Conservation (phyloP, 2,113 vertebrate genomes). For the Emydocephalus ijimae region DNA sequence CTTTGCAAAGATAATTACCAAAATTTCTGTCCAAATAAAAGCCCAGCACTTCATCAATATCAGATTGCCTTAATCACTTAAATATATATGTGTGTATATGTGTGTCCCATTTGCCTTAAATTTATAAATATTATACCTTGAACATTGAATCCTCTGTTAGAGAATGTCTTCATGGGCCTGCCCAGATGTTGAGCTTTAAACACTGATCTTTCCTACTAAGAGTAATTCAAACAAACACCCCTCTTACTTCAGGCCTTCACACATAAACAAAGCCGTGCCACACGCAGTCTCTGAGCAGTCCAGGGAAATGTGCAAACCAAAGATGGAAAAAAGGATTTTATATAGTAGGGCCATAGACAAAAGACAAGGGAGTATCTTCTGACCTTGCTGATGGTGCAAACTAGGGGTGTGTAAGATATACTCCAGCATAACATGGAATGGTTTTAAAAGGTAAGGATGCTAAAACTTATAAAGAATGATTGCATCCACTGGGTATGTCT, state of each 20-base stretch:
- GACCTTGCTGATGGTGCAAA: not conserved
- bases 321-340: not conserved
- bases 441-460: not conserved
- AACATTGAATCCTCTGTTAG: constrained; percentile 47
- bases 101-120: not conserved
- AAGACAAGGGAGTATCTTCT: not conserved
- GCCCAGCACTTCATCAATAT: constrained; percentile 50
- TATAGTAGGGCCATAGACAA: not conserved
- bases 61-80: constrained; percentile 4
- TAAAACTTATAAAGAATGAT: not conserved
- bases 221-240: constrained; percentile 58
- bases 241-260: constrained; percentile 44
- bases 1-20: constrained; percentile 48
- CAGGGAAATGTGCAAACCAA: constrained; percentile 22
- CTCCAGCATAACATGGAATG: not conserved
- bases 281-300: constrained; percentile 5
- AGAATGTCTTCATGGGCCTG: constrained; percentile 28
- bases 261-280: constrained; percentile 14
- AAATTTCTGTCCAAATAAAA: constrained; percentile 49
- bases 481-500: no score
- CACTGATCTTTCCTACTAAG: constrained; percentile 43
- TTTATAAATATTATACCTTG: constrained; percentile 51
- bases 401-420: not conserved
- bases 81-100: not conserved
- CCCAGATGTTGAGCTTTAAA: constrained; percentile 46